phyloP scores from a whole-genome alignment of 2,113 vertebrate species.

The Taxidea taxus region DNA sequence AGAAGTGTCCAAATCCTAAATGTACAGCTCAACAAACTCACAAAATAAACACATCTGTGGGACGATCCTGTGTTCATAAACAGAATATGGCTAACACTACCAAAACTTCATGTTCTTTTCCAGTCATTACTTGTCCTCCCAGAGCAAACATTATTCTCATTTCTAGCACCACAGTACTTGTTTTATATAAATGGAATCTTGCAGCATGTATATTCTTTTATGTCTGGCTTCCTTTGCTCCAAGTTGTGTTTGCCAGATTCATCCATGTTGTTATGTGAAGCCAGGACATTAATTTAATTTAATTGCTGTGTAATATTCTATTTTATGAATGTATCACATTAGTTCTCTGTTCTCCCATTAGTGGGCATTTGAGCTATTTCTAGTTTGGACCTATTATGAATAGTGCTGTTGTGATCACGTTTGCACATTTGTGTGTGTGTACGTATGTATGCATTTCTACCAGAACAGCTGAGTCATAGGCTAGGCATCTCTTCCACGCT shows the following conservation, averaged over 20 bases:
- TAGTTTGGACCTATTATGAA: neutral
- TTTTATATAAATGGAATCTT: neutral
- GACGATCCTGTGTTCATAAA: neutral
- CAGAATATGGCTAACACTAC: neutral
- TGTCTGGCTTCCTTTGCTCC: neutral
- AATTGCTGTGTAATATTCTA: neutral
- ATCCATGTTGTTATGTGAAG: neutral
- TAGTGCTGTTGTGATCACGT: neutral
- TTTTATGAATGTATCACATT: neutral
- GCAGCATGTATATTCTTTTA: neutral
- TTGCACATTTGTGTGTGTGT: neutral
- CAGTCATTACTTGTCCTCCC: neutral
- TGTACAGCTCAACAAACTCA: neutral
- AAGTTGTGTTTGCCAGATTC: neutral
- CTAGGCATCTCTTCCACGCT: neutral
- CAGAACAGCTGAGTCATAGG: neutral
- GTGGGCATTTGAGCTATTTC: neutral
- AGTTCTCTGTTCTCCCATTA: neutral
- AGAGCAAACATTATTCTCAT: neutral
- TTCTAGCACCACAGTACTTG: neutral
- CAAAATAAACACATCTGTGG: neutral
- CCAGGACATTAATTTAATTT: neutral
- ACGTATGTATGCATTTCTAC: neutral
- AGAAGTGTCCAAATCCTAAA: neutral
- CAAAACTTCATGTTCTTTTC: neutral